These are phyloP conservation scores for Crotalus helleri DNA, from an alignment of 2,113 vertebrate species.

Conservation along the genomic window DNA sequence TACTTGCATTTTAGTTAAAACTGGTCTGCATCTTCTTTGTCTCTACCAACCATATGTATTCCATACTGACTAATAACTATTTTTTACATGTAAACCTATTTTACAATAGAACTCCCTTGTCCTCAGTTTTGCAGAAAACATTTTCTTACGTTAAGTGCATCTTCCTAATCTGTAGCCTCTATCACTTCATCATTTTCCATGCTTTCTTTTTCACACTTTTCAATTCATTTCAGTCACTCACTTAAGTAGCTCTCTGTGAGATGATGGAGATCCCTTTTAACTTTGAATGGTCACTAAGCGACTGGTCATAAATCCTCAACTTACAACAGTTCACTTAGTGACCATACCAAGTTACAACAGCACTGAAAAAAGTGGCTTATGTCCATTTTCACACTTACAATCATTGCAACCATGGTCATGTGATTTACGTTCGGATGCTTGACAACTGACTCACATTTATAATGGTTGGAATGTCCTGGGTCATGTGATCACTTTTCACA, in stretches of 20 bases:
- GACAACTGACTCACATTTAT: too few relatives aligned
- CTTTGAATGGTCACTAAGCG: too few relatives aligned
- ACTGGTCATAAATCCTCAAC: neutral
- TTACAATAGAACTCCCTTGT: neutral
- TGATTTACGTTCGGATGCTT: neutral
- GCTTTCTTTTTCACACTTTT: neutral
- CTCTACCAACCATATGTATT: neutral
- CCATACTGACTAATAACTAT: neutral
- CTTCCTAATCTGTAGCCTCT: neutral
- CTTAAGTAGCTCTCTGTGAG: neutral
- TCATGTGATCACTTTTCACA: neutral
- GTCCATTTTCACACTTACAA: neutral
- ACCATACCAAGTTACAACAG: neutral
- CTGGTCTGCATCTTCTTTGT: neutral
- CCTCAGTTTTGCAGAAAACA: neutral
- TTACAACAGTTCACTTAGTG: neutral
- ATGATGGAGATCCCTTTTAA: neutral
- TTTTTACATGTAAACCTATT: neutral
- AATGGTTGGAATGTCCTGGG: neutral
- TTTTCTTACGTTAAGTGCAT: neutral
- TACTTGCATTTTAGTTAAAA: neutral
- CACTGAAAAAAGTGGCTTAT: neutral
- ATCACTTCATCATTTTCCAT: neutral
- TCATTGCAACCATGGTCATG: neutral
- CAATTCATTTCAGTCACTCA: neutral